phyloP scores from a whole-genome alignment of 2,888 invertebrate species.

The Poecilus cupreus region DNA sequence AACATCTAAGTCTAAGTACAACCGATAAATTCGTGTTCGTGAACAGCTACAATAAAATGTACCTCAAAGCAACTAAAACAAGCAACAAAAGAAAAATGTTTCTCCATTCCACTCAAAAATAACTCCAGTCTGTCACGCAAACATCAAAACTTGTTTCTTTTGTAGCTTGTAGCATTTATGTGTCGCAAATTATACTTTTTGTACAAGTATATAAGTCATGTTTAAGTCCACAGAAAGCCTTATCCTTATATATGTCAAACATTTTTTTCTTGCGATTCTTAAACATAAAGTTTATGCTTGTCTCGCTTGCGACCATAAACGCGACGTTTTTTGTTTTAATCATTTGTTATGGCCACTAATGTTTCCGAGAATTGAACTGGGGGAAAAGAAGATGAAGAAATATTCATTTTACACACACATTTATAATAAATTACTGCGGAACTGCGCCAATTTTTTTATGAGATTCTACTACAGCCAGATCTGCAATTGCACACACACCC shows the following conservation, averaged over 20 bases:
- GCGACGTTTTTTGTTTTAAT: conserved; percentile 16
- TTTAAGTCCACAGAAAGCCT: conserved; percentile 35
- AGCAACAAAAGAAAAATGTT: neutral
- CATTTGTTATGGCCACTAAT: conserved; percentile 24
- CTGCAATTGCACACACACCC: no score
- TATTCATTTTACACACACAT: no score
- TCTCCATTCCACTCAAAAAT: conserved; percentile 4
- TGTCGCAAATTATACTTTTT: conserved; percentile 54
- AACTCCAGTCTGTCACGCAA: neutral
- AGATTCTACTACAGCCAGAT: neutral
- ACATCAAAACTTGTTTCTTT: conserved; percentile 22
- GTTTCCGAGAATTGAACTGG: neutral
- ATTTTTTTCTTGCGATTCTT: conserved; percentile 52
- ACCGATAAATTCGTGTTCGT: neutral
- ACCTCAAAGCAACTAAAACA: neutral
- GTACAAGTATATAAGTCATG: conserved; percentile 54
- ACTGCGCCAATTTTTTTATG: no score
- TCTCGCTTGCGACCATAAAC: conserved; percentile 14
- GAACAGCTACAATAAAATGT: neutral
- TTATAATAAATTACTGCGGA: no score
- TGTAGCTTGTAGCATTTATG: conserved; percentile 40
- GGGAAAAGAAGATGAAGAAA: no score
- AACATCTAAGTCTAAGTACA: neutral
- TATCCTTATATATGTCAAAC: conserved; percentile 50
- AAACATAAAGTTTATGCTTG: conserved; percentile 50